phyloP scores from a whole-genome alignment of 2,113 vertebrate species.

The Brachyistius frenatus region DNA sequence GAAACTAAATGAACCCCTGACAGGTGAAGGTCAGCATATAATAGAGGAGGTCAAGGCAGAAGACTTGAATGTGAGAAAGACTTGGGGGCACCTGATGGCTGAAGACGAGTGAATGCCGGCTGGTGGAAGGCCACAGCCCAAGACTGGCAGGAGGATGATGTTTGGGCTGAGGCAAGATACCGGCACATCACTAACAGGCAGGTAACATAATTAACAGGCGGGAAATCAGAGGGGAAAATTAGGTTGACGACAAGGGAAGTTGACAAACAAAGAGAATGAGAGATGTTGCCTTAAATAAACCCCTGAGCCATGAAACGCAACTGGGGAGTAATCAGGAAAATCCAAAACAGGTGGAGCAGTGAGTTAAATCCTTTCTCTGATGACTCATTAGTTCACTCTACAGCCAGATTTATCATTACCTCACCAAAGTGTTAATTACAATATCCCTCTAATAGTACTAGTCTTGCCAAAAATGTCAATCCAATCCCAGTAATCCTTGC shows the following conservation, averaged over 20 bases:
- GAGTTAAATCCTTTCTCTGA: constrained; percentile 4
- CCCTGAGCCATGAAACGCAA: constrained; percentile 5
- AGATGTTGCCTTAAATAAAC: constrained; percentile 1
- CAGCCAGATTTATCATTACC: background rate
- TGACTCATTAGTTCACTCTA: background rate
- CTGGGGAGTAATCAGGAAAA: constrained; percentile 14
- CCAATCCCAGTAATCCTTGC: background rate
- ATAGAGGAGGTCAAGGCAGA: background rate
- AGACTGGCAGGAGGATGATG: constrained; percentile 5
- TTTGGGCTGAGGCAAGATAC: background rate
- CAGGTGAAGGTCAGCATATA: background rate
- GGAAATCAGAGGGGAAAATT: background rate
- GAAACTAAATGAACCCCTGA: background rate
- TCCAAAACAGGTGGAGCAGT: background rate
- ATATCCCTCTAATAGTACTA: background rate
- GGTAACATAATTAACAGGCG: constrained; percentile 22
- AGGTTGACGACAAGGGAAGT: background rate
- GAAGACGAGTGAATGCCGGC: background rate
- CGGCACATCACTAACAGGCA: constrained; percentile 14
- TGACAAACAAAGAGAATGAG: background rate
- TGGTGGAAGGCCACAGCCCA: background rate
- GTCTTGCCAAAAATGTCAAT: background rate
- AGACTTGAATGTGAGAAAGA: background rate
- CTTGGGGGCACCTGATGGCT: background rate
- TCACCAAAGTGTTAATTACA: too few relatives aligned